Evolutionary conservation across 2,797 vertebrate species (phyloP).

Genomic region (Pangasius sanitwongsei): DNA sequence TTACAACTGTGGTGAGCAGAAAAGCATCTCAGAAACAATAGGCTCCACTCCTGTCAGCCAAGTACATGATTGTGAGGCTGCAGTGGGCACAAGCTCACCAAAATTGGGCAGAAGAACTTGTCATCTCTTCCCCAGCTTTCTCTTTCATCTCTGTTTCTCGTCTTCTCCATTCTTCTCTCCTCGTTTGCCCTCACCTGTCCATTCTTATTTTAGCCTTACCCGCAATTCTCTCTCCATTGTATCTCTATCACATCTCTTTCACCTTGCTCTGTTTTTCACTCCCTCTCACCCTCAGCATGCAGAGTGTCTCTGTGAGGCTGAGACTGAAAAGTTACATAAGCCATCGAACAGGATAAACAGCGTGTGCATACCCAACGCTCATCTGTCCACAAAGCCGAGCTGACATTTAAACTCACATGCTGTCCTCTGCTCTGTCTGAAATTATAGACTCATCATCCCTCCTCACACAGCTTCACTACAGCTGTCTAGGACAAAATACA

Average conservation of each 20-base stretch:
- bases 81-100: background rate
- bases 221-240: background rate
- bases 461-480: background rate
- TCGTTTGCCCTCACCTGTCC: background rate
- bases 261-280: slow-evolving; percentile 15
- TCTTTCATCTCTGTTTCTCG: slow-evolving; percentile 8
- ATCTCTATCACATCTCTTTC: slow-evolving; percentile 21
- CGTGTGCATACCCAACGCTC: slow-evolving; percentile 6
- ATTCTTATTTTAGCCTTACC: slow-evolving; percentile 1
- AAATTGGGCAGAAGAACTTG: background rate
- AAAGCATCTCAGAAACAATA: background rate
- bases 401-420: slow-evolving; percentile 25
- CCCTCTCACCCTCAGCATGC: slow-evolving; percentile 11
- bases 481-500: background rate
- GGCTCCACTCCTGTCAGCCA: background rate
- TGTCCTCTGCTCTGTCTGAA: slow-evolving; percentile 20
- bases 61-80: background rate
- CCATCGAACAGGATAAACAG: slow-evolving; percentile 30
- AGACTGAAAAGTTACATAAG: slow-evolving; percentile 25
- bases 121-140: background rate
- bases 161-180: background rate
- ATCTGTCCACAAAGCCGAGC: slow-evolving; percentile 23
- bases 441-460: background rate
- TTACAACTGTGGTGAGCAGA: background rate
- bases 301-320: background rate